Percentiles rank a stretch among this genome's conserved stretches.
These are phyloP conservation scores for Rhegmatorhina hoffmannsi DNA, from an alignment of 2,113 vertebrate genomes.

Conservation along the genomic window DNA sequence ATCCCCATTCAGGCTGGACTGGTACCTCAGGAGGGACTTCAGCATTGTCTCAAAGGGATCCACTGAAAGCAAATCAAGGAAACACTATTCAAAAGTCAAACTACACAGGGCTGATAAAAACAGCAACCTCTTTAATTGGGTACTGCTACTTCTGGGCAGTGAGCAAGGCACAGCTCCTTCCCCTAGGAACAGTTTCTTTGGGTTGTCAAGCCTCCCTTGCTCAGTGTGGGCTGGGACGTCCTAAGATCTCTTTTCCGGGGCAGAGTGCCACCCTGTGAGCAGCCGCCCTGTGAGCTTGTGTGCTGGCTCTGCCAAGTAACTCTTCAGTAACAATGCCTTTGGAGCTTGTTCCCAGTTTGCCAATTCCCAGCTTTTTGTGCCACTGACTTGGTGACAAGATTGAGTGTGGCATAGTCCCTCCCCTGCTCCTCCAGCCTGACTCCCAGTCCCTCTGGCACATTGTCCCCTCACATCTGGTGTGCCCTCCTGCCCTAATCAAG, in stretches of 20 bases:
- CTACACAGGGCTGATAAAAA: neutral
- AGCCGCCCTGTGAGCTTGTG: neutral
- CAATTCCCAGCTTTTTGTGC: neutral
- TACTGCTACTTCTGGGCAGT: neutral
- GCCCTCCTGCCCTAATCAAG: neutral
- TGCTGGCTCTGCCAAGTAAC: neutral
- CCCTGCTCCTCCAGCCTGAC: neutral
- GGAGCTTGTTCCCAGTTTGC: neutral
- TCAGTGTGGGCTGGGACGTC: neutral
- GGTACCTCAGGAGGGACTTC: slow-evolving; percentile 92
- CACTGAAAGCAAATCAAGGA: slow-evolving; percentile 72
- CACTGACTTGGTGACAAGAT: neutral
- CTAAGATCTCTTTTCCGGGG: neutral
- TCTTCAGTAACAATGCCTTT: neutral
- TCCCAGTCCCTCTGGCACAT: neutral
- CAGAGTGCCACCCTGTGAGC: neutral
- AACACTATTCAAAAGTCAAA: neutral
- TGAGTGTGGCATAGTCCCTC: neutral
- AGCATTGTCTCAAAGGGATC: slow-evolving; percentile 98
- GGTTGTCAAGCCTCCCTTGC: neutral
- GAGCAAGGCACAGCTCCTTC: neutral
- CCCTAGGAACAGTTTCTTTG: neutral
- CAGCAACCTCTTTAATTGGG: neutral
- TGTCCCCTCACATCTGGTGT: neutral
- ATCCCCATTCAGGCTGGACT: slow-evolving; percentile 77